Evolutionary conservation across 2,113 vertebrate species (phyloP), one percentile per base, ranked within the genome.

Genomic region (Albula goreensis): DNA sequence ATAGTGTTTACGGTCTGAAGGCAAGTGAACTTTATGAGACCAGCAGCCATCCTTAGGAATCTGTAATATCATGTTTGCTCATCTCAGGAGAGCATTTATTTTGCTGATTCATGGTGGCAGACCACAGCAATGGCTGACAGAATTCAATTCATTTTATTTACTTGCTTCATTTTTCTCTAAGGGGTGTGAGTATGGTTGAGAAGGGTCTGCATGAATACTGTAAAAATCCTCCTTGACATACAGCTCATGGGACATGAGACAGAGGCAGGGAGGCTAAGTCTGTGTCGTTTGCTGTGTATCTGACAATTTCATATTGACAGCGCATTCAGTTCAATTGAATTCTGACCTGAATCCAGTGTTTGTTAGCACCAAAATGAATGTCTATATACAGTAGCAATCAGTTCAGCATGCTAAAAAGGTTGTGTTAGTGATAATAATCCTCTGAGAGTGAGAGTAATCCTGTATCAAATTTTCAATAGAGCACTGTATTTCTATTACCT

Each of bases 31-130:
- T 95, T 95, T 94, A 95, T 87, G 90, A 94, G 92, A 93, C 85
- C 85, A 87, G 89, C 90, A 89, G 85, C 80, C 53, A 87, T 92
- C 92, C 89, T 87, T 83, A 86, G 56, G 22, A 56, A 78, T 50
- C 90, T 92, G 91, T 95, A 94, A 94, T 95, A 94, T 92, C 92
- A 92, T 91, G 93, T 94, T 95, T 95, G 93, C 94, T 94, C 93
- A 93, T 95, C 94, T 94, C 92, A 60, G 85, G 92, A 90, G 94
- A 91, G 91, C 92, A 95, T 95, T 94, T 93, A 94, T 95, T 93
- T 92, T 91, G 90, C 93, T 93, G 95, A 95, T 94, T 95, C 93
- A 94, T 95, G 91, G 94, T 92, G 89, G 88, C 89, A 89, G 90
- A 89, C 89, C 87, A 88, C 90, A 88, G 92, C 92, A 89, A 93